Conservation (phyloP, 1,140 invertebrate species). For the Helicorthomorpha holstii region DNA sequence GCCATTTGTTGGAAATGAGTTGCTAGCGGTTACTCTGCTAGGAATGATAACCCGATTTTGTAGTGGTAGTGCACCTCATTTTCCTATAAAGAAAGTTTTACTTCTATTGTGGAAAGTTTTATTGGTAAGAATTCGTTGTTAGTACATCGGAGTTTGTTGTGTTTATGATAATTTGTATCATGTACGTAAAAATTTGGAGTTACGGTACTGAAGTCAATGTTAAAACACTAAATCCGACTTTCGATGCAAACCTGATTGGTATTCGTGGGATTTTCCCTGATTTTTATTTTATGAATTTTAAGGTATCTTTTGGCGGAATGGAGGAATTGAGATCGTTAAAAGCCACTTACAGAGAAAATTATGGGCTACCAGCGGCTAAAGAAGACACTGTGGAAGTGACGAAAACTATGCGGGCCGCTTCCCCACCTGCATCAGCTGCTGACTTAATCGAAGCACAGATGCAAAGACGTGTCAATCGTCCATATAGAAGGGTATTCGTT, state of each 20-base stretch:
- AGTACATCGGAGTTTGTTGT: no score
- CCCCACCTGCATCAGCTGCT: conserved; percentile 78
- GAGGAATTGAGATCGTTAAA: conserved; percentile 58
- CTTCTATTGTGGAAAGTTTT: conserved; percentile 92
- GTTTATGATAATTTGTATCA: no score
- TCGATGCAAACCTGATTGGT: no score
- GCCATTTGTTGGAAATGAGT: conserved; percentile 46
- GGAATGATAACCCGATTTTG: conserved; percentile 90
- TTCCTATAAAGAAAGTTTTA: conserved; percentile 94
- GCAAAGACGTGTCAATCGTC: conserved; percentile 41
- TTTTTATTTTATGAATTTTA: neutral
- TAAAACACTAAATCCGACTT: neutral
- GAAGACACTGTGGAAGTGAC: conserved; percentile 91
- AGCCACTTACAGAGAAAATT: conserved; percentile 46
- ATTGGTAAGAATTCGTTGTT: conserved; percentile 29
- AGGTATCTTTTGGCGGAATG: conserved; percentile 73
- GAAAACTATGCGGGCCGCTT: conserved; percentile 79
- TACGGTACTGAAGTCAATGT: neutral
- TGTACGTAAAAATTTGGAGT: no score
- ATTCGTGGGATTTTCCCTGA: conserved; percentile 2
- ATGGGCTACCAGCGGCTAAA: conserved; percentile 50
- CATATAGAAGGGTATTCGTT: no score
- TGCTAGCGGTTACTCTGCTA: conserved; percentile 71
- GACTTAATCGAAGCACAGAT: conserved; percentile 82
- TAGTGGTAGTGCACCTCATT: conserved; percentile 81